Base-by-base conservation (phyloP, 2,888 invertebrate genomes). In the Teleiodes luculella region DNA sequence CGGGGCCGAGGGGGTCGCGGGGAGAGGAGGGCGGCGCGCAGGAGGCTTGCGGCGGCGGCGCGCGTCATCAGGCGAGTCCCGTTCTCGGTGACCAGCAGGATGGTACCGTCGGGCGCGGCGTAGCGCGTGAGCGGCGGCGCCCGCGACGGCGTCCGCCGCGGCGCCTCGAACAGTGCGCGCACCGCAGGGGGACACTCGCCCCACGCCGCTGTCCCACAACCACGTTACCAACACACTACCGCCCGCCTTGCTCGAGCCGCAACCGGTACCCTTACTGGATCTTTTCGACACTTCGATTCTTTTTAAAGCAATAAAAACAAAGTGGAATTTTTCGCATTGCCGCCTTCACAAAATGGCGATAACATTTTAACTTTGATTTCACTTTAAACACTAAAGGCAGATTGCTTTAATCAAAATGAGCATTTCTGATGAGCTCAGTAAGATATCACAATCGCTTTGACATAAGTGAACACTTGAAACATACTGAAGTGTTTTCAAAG, bases 31-130 rank as follows among this genome's bases (percentile, higher is more conserved):
- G 89, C 90, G 65, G 85, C 89, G 74, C 87, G 88, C 73, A 90
- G 89, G 68, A 90, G 80, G 76, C 89, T 89, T 70, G 88, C 89
- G 72, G 89, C 89, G 63, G 87, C 90, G 65, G 88, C 86, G 67
- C 89, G 83, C 49, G 90, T 90, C 85, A 90, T 85, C 85, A 88
- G 87, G 70, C 92, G 83, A 75, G 91, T 92, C 84, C 92, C 92
- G 75, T 92, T 91, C 82, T 91, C 92, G 80, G 92, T 91, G 85
- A 92, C 91, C 78, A 91, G 91, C 78, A 92, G 90, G 83, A 92
- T 90, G 76, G 91, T 90, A 81, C 92, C 91, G 71, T 91, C 91
- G 61, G 91, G 88, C 68, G 91, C 90, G 66, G 91, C 90, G 87
- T 92, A 91, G 76, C 91, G 90, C 70, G 91, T 92, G 78, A 92